Percentiles rank a stretch among this genome's conserved stretches.
Evolutionary conservation across 2,113 vertebrate species (phyloP).

Genomic region (Chlamydotis undulata): DNA sequence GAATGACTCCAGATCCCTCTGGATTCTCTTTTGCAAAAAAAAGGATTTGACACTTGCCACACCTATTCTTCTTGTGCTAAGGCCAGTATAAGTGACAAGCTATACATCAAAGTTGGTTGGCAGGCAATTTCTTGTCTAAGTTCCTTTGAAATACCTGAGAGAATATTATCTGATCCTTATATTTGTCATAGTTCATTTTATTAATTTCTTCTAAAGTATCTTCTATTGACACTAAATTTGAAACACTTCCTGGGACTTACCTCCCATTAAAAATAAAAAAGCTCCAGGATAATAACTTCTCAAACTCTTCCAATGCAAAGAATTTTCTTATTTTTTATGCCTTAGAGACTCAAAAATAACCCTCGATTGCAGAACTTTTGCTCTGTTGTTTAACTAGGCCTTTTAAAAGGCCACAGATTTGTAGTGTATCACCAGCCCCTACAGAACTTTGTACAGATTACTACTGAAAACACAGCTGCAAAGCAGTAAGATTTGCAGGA

Average conservation of each 20-base stretch:
- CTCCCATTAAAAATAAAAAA: neutral
- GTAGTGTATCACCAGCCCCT: neutral
- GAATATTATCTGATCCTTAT: neutral
- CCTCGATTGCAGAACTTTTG: neutral
- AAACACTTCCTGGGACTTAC: neutral
- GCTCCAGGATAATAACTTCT: neutral
- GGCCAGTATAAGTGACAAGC: neutral
- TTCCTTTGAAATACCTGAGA: neutral
- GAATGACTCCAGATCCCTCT: neutral
- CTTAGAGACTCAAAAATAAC: neutral
- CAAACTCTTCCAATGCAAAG: neutral
- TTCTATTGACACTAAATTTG: neutral
- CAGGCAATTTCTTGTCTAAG: neutral
- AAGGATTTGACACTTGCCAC: neutral
- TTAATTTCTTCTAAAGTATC: neutral
- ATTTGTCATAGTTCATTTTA: neutral
- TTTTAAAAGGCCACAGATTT: neutral
- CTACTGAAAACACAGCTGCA: neutral
- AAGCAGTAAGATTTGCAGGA: neutral
- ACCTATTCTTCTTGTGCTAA: neutral
- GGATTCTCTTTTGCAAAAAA: neutral
- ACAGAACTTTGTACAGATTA: neutral
- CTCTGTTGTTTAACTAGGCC: neutral
- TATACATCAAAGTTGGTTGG: neutral
- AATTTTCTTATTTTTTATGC: neutral